Evolutionary conservation across 1,140 invertebrate species (phyloP), one percentile per base, ranked within the genome.

Genomic region (Drosophila sp.): DNA sequence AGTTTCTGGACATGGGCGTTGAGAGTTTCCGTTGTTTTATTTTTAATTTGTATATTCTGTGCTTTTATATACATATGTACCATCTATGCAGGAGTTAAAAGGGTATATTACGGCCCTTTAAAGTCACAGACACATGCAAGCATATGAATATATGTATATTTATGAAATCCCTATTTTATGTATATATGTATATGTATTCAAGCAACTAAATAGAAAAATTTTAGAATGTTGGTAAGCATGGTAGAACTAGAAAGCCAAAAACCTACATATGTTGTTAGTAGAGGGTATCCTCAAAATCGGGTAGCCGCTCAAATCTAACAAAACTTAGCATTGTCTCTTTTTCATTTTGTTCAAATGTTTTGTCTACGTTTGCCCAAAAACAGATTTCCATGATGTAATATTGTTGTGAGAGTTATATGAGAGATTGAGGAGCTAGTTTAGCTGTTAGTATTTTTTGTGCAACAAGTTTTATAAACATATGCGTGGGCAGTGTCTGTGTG

Each of bases 301-400:
- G 2, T 2, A 27, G 10, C 17, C 17, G 17, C 17, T 17, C 3
- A 27, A 11, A 38, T 38, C 8, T 11, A 11, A 1, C 2, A 10
- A 11, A 38, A 17, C 17, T 3, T 38, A 38, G 35, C 1, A 17
- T 3, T 50, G 8, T 35, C 66, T 66, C 56, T 78, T 76, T 69
- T 75, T 29, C 58, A 44, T 72, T 67, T 78, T 76, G 83, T 64
- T 66, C 71, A 87, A 83, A 87, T 86, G 83, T 86, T 87, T 83
- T 87, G 79, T 58, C 72, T 83, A 29, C 72, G 66, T 50, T 71
- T 60, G 74, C 66, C 76, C 56, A 58, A 83, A 50, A 83, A 80
- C 83, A 87, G 61, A 87, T 80, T 86, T 70, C 70, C 57, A 57
- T 87, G 71, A 87, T 83, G 70, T 89, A 83, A 83, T 76, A 62